Evolutionary conservation across 2,888 invertebrate species (phyloP).

Genomic region (Peribatodes rhomboidaria): DNA sequence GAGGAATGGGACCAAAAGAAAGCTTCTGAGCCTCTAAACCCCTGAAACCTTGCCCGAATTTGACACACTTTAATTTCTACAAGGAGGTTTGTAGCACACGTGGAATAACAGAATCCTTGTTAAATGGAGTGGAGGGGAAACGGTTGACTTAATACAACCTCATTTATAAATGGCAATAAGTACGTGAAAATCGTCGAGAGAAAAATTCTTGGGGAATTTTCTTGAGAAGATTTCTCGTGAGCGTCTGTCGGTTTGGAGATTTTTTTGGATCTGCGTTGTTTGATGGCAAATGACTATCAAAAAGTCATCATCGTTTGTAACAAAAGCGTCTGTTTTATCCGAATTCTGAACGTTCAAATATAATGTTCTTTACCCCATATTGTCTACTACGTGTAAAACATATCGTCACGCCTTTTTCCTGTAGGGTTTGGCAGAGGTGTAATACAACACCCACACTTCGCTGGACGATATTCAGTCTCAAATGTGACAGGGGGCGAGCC

Average conservation of each 20-base stretch:
- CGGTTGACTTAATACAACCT: constrained; percentile 32
- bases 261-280: background rate
- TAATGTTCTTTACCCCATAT: too few relatives aligned
- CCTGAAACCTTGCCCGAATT: constrained; percentile 23
- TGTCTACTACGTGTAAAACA: too few relatives aligned
- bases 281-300: background rate
- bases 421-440: too few relatives aligned
- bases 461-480: too few relatives aligned
- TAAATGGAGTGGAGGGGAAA: constrained; percentile 38
- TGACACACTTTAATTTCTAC: constrained; percentile 35
- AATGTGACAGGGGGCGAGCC: too few relatives aligned
- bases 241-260: constrained; percentile 2
- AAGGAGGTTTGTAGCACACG: constrained; percentile 24
- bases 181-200: constrained; percentile 28
- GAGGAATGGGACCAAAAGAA: constrained; percentile 41
- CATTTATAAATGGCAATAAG: constrained; percentile 34
- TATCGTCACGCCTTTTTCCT: too few relatives aligned
- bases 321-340: background rate
- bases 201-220: constrained; percentile 9
- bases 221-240: background rate
- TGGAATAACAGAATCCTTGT: constrained; percentile 38
- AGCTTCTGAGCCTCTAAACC: constrained; percentile 1
- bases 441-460: too few relatives aligned
- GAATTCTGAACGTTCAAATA: too few relatives aligned
- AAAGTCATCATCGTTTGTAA: background rate